Evolutionary conservation across 1,140 invertebrate species (phyloP).

Genomic region (Gyrodactylus salaris): DNA sequence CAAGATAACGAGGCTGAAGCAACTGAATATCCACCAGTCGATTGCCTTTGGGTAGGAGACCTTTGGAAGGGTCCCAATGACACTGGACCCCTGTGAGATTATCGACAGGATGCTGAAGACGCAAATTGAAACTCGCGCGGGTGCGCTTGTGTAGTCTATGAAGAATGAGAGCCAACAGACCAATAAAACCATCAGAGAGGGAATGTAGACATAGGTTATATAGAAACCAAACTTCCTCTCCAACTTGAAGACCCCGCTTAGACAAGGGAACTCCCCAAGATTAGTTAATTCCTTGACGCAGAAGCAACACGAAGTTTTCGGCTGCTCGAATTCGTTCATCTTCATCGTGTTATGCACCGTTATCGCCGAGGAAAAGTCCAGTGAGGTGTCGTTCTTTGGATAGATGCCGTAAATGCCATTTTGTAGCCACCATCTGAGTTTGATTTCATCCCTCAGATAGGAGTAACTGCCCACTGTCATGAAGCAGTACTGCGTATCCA

Average conservation of each 20-base stretch:
- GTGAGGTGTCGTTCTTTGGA: not conserved
- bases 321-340: constrained; percentile 1
- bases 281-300: not conserved
- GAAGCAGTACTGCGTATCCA: not conserved
- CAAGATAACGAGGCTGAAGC: constrained; percentile 48
- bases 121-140: constrained; percentile 13
- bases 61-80: constrained; percentile 10
- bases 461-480: not conserved
- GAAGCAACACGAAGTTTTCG: not conserved
- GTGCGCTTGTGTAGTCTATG: not conserved
- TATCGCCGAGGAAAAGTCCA: not conserved
- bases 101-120: constrained; percentile 14
- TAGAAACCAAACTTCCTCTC: not conserved
- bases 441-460: not conserved
- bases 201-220: not conserved
- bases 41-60: constrained; percentile 36
- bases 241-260: not conserved
- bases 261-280: not conserved
- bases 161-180: constrained; percentile 5
- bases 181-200: not conserved
- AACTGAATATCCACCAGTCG: constrained; percentile 50
- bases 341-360: not conserved
- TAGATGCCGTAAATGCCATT: not conserved
- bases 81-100: constrained; percentile 14
- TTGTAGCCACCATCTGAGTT: not conserved